Percentiles rank a stretch among this genome's conserved stretches.
These are phyloP conservation scores for Chironomus striatipennis DNA, from an alignment of 1,140 invertebrate species.

Conservation along the genomic window DNA sequence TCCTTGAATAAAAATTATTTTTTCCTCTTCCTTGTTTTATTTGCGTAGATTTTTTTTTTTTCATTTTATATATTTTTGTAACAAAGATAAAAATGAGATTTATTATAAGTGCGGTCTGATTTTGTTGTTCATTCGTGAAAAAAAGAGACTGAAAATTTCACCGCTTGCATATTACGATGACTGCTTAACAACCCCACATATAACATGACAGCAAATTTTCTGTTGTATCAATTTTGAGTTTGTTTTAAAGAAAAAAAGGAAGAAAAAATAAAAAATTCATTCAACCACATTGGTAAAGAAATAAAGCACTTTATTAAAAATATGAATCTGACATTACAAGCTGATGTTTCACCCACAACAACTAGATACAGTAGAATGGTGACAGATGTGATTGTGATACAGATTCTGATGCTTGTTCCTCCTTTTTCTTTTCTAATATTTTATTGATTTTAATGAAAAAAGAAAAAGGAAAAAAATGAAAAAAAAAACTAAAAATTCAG, in stretches of 20 bases:
- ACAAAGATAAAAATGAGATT: background rate
- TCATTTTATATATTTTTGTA: background rate
- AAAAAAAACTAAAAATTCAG: too few species aligned
- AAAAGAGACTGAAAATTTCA: background rate
- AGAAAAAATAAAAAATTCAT: background rate
- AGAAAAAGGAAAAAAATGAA: too few species aligned
- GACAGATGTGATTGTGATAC: slow-evolving; percentile 18
- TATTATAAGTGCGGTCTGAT: background rate
- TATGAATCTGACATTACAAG: background rate
- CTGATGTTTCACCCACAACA: slow-evolving; percentile 15
- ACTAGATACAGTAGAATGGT: background rate
- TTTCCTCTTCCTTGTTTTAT: slow-evolving; percentile 10
- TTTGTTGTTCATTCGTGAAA: too few species aligned
- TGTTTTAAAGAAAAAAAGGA: background rate
- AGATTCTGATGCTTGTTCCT: background rate
- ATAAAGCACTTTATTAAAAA: slow-evolving; percentile 12
- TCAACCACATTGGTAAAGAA: background rate
- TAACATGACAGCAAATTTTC: too few species aligned
- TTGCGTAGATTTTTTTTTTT: too few species aligned
- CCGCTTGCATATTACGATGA: background rate
- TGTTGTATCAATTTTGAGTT: background rate
- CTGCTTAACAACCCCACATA: too few species aligned
- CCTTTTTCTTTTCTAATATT: background rate
- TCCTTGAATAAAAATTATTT: too few species aligned
- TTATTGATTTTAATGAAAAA: too few species aligned